Conservation (phyloP, 2,797 vertebrate genomes). For the Triplophysa bombifrons region DNA sequence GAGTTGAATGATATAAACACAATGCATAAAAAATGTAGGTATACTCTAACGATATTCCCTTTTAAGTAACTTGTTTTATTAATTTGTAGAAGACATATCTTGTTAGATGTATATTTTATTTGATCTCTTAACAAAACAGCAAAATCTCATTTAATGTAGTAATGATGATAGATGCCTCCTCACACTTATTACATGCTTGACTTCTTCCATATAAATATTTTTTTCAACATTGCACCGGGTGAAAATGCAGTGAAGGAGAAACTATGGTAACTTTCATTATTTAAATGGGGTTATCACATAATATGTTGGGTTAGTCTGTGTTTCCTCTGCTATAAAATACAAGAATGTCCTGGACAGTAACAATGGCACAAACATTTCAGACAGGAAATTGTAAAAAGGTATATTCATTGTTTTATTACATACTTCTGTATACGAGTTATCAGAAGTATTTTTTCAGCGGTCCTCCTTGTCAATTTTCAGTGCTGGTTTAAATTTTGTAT, state of each 20-base stretch:
- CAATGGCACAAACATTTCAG: not conserved
- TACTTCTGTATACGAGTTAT: too few species aligned
- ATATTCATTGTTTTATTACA: not conserved
- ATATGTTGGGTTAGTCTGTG: too few species aligned
- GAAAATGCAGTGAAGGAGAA: not conserved
- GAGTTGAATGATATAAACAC: not conserved
- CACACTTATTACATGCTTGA: not conserved
- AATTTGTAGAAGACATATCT: not conserved
- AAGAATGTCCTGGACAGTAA: not conserved
- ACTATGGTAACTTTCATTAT: not conserved
- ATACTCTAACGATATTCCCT: not conserved
- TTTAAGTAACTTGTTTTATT: conserved; percentile 3
- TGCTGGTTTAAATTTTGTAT: not conserved
- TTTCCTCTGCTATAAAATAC: too few species aligned
- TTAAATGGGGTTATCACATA: not conserved
- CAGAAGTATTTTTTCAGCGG: too few species aligned
- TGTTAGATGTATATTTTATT: conserved; percentile 9
- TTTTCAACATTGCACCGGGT: not conserved
- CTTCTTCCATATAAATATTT: not conserved
- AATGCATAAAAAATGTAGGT: not conserved
- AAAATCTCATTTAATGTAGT: conserved; percentile 7
- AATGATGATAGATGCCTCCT: conserved; percentile 23
- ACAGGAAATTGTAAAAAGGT: not conserved
- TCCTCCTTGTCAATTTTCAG: not conserved
- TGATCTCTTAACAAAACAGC: not conserved